phyloP scores from a whole-genome alignment of 2,797 vertebrate species.

The Sebastes melanostomus region DNA sequence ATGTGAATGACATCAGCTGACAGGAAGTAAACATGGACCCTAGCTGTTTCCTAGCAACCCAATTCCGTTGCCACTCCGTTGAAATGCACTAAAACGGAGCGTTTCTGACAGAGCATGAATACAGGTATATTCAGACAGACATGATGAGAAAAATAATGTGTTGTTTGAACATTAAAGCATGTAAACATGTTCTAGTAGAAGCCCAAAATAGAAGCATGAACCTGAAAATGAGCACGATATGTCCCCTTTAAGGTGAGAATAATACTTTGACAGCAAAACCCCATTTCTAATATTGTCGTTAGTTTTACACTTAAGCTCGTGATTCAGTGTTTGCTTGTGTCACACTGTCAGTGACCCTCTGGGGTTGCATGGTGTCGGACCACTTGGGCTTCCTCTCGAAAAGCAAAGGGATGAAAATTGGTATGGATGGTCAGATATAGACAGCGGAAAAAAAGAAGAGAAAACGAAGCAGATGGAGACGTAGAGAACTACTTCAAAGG shows the following conservation, averaged over 20 bases:
- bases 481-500: not conserved
- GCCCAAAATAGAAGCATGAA: too few species aligned
- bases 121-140: too few species aligned
- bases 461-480: not conserved
- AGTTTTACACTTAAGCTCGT: not conserved
- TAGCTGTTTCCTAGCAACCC: too few species aligned
- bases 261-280: not conserved
- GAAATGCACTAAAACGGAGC: too few species aligned
- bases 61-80: too few species aligned
- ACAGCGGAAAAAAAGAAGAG: not conserved
- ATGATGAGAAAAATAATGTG: too few species aligned
- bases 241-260: not conserved
- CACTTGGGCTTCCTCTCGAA: not conserved
- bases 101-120: too few species aligned
- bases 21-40: too few species aligned
- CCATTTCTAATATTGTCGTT: not conserved
- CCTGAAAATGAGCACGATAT: too few species aligned
- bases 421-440: not conserved
- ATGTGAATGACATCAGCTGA: too few species aligned
- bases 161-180: too few species aligned
- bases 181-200: too few species aligned
- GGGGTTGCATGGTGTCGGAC: not conserved
- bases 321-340: conserved; percentile 19
- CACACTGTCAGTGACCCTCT: conserved; percentile 12
- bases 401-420: not conserved